Conservation (phyloP, 2,797 vertebrate species). For the Acomys russatus region DNA sequence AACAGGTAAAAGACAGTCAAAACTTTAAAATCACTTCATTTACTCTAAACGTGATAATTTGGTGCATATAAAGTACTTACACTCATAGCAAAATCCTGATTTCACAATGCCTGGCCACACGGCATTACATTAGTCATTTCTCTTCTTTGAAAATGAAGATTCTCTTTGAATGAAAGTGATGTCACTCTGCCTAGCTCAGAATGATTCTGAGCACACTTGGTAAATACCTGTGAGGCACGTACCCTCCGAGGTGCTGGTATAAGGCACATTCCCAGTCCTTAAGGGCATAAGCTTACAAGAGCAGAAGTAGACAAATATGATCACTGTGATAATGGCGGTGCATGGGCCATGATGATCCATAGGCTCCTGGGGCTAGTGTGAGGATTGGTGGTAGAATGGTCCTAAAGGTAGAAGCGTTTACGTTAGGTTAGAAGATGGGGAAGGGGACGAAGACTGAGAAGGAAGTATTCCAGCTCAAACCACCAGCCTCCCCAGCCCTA, state of each 20-base stretch:
- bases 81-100: constrained; percentile 24
- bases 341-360: not conserved
- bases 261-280: not conserved
- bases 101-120: constrained; percentile 14
- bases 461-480: not conserved
- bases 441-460: not conserved
- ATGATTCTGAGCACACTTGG: not conserved
- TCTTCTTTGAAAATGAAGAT: not conserved
- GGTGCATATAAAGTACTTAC: constrained; percentile 21
- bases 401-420: not conserved
- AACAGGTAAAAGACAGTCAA: constrained; percentile 53
- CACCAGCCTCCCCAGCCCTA: not conserved
- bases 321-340: not conserved
- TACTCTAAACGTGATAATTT: constrained; percentile 42
- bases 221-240: not conserved
- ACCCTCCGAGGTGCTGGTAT: not conserved
- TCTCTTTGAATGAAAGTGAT: not conserved
- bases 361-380: not conserved
- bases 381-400: not conserved
- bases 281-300: not conserved
- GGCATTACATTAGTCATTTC: constrained; percentile 37
- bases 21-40: constrained; percentile 52
- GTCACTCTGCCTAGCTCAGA: not conserved
- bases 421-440: constrained; percentile 32
- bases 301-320: not conserved